phyloP scores from a whole-genome alignment of 1,140 invertebrate genomes.

The Lerema accius region DNA sequence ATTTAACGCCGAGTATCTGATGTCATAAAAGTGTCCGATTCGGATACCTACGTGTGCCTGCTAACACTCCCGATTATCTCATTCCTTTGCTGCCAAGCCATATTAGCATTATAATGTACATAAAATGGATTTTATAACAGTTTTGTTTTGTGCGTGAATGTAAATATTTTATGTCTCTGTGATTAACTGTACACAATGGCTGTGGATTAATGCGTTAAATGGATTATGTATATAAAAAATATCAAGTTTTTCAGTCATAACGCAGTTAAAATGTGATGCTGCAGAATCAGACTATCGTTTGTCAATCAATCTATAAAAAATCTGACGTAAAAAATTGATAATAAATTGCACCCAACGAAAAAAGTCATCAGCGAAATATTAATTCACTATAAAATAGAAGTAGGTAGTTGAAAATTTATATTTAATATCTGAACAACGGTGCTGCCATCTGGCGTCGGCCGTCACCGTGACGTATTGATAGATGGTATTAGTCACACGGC shows the following conservation, averaged over 20 bases:
- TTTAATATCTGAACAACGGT: conserved; percentile 68
- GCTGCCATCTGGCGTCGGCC: conserved; percentile 71
- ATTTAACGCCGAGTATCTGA: conserved; percentile 76
- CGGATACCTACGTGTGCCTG: conserved; percentile 65
- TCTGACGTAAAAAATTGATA: conserved; percentile 13
- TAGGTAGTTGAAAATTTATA: conserved; percentile 64
- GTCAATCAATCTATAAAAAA: conserved; percentile 2
- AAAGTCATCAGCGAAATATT: conserved; percentile 24
- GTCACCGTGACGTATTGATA: conserved; percentile 72
- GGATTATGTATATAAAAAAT: no score
- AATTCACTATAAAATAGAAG: conserved; percentile 29
- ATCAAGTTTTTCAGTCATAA: no score
- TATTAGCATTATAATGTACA: conserved; percentile 60
- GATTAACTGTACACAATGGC: no score
- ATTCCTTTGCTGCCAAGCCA: conserved; percentile 52
- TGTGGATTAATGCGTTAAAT: no score
- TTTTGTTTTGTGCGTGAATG: neutral
- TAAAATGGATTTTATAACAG: conserved; percentile 33
- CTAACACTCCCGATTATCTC: conserved; percentile 75
- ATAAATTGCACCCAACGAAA: conserved; percentile 22
- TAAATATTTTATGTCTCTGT: no score
- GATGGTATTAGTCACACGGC: conserved; percentile 67
- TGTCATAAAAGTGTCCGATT: conserved; percentile 81
- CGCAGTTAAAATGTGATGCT: no score
- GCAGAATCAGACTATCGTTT: neutral